A percentile compares a stretch with the other conserved stretches of the same genome.
phyloP scores from a whole-genome alignment of 2,113 vertebrate species.

The Phalacrocorax carbo region DNA sequence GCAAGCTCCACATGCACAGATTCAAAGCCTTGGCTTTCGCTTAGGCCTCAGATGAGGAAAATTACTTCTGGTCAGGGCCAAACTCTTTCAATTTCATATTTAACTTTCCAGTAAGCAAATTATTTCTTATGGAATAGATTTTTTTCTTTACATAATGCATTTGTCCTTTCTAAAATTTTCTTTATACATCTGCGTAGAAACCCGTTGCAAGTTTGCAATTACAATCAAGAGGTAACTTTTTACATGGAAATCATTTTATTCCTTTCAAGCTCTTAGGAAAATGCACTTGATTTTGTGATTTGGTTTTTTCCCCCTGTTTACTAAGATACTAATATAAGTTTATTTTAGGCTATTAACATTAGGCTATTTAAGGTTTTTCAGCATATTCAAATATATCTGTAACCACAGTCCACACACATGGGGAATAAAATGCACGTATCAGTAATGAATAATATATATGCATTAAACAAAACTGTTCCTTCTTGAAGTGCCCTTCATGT shows the following conservation, averaged over 20 bases:
- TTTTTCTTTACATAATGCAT: not conserved
- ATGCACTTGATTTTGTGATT: not conserved
- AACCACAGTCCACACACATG: not conserved
- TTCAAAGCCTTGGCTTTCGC: not conserved
- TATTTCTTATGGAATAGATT: not conserved
- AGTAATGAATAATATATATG: not conserved
- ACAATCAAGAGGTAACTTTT: not conserved
- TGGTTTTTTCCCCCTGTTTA: rapidly evolving
- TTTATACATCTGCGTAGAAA: not conserved
- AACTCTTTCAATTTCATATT: not conserved
- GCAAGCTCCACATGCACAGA: not conserved
- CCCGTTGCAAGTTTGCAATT: not conserved
- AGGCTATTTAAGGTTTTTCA: not conserved
- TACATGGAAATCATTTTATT: not conserved
- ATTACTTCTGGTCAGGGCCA: not conserved
- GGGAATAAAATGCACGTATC: not conserved
- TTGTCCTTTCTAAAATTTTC: not conserved
- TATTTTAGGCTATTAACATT: not conserved
- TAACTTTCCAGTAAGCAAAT: not conserved
- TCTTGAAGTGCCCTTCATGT: not conserved
- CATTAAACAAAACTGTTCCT: not conserved
- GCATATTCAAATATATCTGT: not conserved
- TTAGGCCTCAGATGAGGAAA: not conserved
- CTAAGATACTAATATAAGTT: not conserved
- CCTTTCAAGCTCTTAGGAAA: not conserved